Base-by-base conservation (phyloP, 2,113 vertebrate species). In the Notothenia rossii region DNA sequence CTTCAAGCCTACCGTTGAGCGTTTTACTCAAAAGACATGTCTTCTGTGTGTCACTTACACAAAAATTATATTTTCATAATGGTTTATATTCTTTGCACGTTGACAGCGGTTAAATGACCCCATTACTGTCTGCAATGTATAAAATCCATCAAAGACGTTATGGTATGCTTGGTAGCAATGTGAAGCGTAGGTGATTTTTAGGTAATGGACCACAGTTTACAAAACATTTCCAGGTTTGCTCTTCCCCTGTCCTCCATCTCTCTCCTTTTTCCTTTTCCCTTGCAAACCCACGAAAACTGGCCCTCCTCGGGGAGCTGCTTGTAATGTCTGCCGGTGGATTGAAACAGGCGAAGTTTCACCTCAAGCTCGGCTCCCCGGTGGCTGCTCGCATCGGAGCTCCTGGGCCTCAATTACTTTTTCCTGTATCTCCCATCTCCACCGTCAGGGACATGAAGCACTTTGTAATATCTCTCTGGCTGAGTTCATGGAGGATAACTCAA, bases 281-380 rank as follows among this genome's bases (percentile, higher is more conserved):
- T 50, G 56, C 75, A 75, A 88, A 65, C 63, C 61, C 46, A 76
- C 58, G 66, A 72, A 66, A 80, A 83, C 82, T 70, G 62, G 43
- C 40, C 75, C 49, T 81, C 76, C 81, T 82, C 45, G 0, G 83
- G 84, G 76, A 89, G 68, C 61, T 56, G 49, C 82, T 89, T 77
- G 74, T 88, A 87, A 86, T 85, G 86, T 86, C 82, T 81, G 78
- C 77, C 78, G 77, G 75, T 33, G 65, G 88, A 93, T 84, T 85
- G 83, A 90, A 91, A 86, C 75, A 64, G 83, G 74, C 70, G 81
- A 86, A 77, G 81, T 86, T 85, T 86, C 69, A 87, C 85, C 88
- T 79, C 74, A n/a, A 18, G 81, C 82, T 81, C 18, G 1, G 46
- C 48, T 87, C 87, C 88, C 83, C 22, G 13, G 81, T 56, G 88